Base-by-base conservation (phyloP, 2,113 vertebrate species). In the Herpetotheres cachinnans region DNA sequence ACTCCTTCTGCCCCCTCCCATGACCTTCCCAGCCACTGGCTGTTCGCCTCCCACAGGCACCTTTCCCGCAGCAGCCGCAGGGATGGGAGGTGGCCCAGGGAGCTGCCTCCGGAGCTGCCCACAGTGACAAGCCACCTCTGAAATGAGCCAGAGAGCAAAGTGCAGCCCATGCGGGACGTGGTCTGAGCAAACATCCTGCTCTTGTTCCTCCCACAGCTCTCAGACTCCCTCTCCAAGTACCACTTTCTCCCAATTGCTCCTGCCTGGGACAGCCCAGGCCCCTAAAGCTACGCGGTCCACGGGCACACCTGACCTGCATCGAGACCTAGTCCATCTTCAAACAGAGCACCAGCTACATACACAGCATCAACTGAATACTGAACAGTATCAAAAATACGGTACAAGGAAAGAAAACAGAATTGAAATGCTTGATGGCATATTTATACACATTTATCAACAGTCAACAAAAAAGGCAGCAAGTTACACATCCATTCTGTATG, bases 401-500 rank as follows among this genome's bases (percentile, higher is more conserved):
- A 95, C 67, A 96, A 93, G 58, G 79, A 96, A 94, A 89, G 78
- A 94, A 90, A 95, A 96, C 89, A 97, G 91, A 95, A 93, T 1
- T 78, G 47, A 93, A 97, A 94, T 95, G 95, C 87, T 92, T 95
- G 91, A 96, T 94, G 93, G 94, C 92, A 49, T 96, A 97, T 97
- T 97, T 96, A 96, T 96, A 98, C 90, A 96, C 94, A 97, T 95
- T 97, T 96, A 93, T 90, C 97, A 97, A 97, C 95, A 93, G 82
- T 94, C 70, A 84, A 96, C 83, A 92, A 90, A 97, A 95, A 87
- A 92, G 94, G 97, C 56, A 24, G 91, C 82, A 83, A 97, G 96
- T 98, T 98, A 98, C 96, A 98, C 95, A 97, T 98, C 97, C 94
- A 96, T 97, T 95, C 90, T 96, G 95, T 97, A 95, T 86, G 90